Conservation (phyloP, 2,113 vertebrate genomes). For the Scalopus aquaticus region DNA sequence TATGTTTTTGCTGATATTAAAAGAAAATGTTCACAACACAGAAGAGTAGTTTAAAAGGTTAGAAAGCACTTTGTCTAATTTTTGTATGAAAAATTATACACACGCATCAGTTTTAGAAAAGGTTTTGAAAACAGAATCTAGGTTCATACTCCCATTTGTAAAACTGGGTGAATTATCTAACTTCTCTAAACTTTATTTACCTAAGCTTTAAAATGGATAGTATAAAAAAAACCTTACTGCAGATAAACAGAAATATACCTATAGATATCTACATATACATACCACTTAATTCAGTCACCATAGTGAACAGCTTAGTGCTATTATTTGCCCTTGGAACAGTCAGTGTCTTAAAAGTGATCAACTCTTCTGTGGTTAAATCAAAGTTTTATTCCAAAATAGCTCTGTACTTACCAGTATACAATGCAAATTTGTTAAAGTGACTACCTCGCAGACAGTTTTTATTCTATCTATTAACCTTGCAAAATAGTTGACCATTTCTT, state of each 20-base stretch:
- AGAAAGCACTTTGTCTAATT: background rate
- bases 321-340: background rate
- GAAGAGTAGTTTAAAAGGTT: background rate
- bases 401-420: conserved; percentile 94
- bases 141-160: conserved; percentile 34
- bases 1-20: background rate
- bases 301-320: background rate
- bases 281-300: background rate
- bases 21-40: background rate
- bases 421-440: conserved; percentile 96
- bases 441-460: conserved; percentile 98
- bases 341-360: background rate
- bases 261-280: background rate
- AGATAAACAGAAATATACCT: background rate
- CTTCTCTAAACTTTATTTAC: background rate
- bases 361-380: background rate
- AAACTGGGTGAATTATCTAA: background rate
- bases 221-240: background rate
- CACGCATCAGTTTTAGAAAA: background rate
- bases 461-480: conserved; percentile 97
- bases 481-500: conserved; percentile 99
- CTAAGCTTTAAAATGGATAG: conserved; percentile 5
- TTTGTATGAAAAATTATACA: background rate
- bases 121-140: conserved; percentile 37
- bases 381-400: conserved; percentile 54